Conservation (phyloP, 2,797 vertebrate genomes). For the Dendrocincla fuliginosa region DNA sequence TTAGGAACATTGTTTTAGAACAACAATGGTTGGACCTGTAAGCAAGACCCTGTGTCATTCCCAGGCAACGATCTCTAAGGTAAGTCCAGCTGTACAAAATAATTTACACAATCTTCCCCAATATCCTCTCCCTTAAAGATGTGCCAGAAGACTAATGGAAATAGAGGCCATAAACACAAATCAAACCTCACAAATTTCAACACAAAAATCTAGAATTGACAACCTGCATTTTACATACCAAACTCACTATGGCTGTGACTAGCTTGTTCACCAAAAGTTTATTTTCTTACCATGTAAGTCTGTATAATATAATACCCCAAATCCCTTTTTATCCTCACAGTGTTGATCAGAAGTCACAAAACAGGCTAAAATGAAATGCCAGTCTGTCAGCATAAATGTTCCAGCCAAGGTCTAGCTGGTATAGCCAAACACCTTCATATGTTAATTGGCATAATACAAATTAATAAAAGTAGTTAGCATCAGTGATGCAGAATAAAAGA, state of each 20-base stretch:
- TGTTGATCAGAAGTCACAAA: neutral
- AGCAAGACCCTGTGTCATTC: neutral
- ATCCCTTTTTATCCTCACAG: neutral
- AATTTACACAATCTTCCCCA: neutral
- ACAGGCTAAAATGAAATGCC: neutral
- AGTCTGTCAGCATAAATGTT: neutral
- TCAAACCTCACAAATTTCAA: neutral
- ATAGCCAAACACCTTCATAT: neutral
- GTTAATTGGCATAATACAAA: neutral
- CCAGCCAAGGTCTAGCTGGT: neutral
- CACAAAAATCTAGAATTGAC: neutral
- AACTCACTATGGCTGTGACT: neutral
- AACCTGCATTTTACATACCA: neutral
- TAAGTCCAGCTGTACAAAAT: neutral
- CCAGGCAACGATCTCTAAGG: neutral
- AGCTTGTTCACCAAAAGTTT: neutral
- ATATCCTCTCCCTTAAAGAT: neutral
- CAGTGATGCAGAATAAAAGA: neutral
- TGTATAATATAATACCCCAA: neutral
- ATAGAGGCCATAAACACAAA: neutral
- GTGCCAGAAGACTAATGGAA: neutral
- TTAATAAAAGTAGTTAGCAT: neutral
- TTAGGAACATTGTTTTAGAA: neutral
- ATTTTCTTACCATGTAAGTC: neutral
- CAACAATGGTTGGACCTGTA: neutral